Conservation (phyloP, 2,888 invertebrate species). For the Microplitis deprimator region DNA sequence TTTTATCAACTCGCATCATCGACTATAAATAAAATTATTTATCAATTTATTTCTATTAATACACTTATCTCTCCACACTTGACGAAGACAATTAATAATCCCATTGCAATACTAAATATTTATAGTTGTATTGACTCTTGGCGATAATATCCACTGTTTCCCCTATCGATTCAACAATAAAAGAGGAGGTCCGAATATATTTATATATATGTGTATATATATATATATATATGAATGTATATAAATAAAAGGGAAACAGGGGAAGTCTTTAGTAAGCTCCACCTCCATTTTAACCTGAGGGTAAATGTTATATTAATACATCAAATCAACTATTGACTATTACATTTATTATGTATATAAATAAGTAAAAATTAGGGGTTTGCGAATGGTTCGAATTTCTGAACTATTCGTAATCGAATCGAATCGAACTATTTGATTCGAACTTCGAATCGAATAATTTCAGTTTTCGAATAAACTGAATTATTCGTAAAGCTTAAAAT, state of each 20-base stretch:
- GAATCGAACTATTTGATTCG: no score
- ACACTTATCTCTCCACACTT: no score
- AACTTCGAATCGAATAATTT: no score
- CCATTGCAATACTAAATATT: not conserved
- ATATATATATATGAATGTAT: not conserved
- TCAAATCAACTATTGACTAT: not conserved
- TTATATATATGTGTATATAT: not conserved
- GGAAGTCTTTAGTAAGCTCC: slow-evolving; percentile 1
- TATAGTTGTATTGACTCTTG: not conserved
- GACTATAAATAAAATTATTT: not conserved
- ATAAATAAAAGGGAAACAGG: not conserved
- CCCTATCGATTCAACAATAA: not conserved
- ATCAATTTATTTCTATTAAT: not conserved
- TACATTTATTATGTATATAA: no score
- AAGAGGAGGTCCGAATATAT: not conserved
- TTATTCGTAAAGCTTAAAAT: no score
- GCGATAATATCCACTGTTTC: not conserved
- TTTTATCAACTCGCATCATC: not conserved
- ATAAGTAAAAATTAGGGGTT: no score
- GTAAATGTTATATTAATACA: not conserved
- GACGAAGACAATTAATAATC: not conserved
- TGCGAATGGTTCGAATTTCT: no score
- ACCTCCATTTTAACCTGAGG: not conserved
- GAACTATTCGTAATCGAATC: no score
- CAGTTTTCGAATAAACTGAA: no score